Base-by-base conservation (phyloP, 2,113 vertebrate genomes). In the Oreochromis spilurus region DNA sequence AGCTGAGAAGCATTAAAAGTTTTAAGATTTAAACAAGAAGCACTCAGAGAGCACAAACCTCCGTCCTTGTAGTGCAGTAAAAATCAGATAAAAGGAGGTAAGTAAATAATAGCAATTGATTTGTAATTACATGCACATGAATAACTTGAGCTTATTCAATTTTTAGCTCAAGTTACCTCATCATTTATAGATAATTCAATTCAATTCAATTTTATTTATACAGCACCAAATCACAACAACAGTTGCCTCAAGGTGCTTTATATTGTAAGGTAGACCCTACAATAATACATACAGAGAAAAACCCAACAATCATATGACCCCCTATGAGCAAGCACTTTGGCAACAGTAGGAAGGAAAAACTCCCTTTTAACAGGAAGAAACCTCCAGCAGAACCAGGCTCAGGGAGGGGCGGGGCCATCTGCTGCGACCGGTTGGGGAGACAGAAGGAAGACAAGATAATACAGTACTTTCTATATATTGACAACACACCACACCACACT, bases 181-280 rank as follows among this genome's bases (percentile, higher is more conserved):
- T 65, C 38, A 38, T 62, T 36, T 62, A 62, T 62, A 34, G 16
- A 34, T 16, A 38, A 34, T 60, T 34, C 57, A 10, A 31, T 57
- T 53, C 9, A 19, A 52, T 54, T 58, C 24, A 58, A 16, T 0
- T 58, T 5, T 17, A 58, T 58, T 17, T 31, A 36, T n/a, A 62
- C 2, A 62, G 2, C 0, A 0, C 19, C 58, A 62, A 62, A 62
- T 62, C 0, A 62, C 8, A 60, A 31, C 57, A 31, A 17, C 26
- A 58, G 55, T 31, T 0, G 0, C 55, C 26, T 58, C 26, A 60
- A 60, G 26, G 26, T 2, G 26, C 8, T 60, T 60, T 17, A 60
- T 31, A 31, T 17, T 17, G 57, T 1, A 31, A 31, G 57, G 57
- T 58, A 58, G 55, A 29, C 1, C 1, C 57, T 31, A 0, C 57